Conservation (phyloP, 2,113 vertebrate species). For the Illadopsis cleaveri region DNA sequence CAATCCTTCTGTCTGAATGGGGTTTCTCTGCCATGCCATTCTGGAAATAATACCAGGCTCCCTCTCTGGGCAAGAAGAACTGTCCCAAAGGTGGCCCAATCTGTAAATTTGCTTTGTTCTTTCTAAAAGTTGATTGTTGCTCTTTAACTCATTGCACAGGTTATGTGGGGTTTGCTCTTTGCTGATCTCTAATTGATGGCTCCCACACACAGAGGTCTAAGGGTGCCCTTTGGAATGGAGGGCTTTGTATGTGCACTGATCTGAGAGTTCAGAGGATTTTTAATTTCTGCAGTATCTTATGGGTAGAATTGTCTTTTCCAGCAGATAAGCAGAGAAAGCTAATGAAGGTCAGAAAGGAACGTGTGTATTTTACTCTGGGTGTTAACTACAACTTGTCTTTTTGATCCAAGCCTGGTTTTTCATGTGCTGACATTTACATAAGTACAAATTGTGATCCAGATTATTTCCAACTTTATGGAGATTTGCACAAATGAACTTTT, state of each 20-base stretch:
- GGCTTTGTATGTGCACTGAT: not conserved
- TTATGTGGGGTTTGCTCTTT: not conserved
- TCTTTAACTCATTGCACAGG: not conserved
- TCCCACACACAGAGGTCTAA: accelerated
- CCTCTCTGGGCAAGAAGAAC: not conserved
- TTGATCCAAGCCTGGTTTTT: not conserved
- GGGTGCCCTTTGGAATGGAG: not conserved
- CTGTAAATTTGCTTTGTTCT: not conserved
- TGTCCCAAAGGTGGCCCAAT: accelerated
- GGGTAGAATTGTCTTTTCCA: not conserved
- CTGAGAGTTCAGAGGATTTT: not conserved
- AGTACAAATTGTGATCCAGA: not conserved
- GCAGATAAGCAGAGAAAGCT: not conserved
- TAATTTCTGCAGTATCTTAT: not conserved
- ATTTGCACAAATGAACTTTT: not conserved
- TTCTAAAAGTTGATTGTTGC: not conserved
- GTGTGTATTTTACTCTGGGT: not conserved
- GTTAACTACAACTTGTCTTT: not conserved
- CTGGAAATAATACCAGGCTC: not conserved
- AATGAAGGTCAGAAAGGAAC: not conserved
- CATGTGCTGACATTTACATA: constrained; percentile 8
- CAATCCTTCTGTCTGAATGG: not conserved
- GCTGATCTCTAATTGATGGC: not conserved
- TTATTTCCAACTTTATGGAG: not conserved
- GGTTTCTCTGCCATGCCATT: not conserved